These are phyloP conservation scores for Sinella curviseta DNA, from an alignment of 1,140 invertebrate genomes.

Conservation along the genomic window DNA sequence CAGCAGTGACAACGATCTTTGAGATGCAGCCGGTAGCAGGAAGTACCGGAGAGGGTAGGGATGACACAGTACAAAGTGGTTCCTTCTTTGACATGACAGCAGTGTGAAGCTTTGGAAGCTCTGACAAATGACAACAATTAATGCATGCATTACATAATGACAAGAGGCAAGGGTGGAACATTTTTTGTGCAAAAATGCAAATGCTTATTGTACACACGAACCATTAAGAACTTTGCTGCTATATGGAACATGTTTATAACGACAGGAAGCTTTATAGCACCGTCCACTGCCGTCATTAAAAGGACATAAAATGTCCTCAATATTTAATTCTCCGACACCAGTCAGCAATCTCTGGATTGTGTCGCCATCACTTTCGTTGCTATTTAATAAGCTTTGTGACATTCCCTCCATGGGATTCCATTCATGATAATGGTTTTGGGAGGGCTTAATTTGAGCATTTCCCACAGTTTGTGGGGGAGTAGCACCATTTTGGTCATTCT, in stretches of 20 bases:
- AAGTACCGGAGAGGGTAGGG: slow-evolving; percentile 10
- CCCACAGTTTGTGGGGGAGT: too few species aligned
- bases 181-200: too few species aligned
- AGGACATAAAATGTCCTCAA: not conserved
- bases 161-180: too few species aligned
- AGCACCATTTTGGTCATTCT: too few species aligned
- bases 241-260: slow-evolving; percentile 6
- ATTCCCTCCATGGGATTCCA: slow-evolving; percentile 14
- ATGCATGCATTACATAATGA: not conserved
- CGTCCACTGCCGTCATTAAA: not conserved
- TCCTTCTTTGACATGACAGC: not conserved
- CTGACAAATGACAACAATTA: not conserved
- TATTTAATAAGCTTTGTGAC: not conserved
- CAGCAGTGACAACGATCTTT: not conserved
- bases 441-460: too few species aligned
- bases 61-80: not conserved
- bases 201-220: not conserved
- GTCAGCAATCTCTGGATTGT: not conserved
- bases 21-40: not conserved
- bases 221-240: not conserved
- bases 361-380: not conserved
- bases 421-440: not conserved
- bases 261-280: not conserved
- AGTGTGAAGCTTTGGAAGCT: not conserved
- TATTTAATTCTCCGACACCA: not conserved